Conservation (phyloP, 2,888 invertebrate species). For the Listrodromus nycthemerus region DNA sequence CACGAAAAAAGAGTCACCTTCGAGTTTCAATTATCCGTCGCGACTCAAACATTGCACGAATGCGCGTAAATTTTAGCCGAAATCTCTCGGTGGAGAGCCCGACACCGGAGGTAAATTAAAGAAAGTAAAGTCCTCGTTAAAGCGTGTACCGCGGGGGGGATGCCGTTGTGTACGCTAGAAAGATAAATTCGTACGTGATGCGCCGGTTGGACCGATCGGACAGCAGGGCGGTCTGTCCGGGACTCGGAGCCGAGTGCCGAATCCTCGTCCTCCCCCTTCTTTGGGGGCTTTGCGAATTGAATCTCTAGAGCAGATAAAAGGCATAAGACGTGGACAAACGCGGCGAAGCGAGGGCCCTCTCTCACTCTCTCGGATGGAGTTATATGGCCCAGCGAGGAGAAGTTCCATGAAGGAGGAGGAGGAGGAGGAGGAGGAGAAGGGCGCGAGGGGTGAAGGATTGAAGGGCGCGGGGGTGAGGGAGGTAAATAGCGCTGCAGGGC, state of each 20-base stretch:
- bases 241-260: conserved; percentile 35
- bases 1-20: not conserved
- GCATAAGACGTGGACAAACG: conserved; percentile 65
- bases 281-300: conserved; percentile 45
- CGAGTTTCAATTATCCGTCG: not conserved
- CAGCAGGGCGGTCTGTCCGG: conserved; percentile 44
- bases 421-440: conserved; percentile 29
- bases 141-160: not conserved
- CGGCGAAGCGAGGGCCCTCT: conserved; percentile 56
- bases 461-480: conserved; percentile 56
- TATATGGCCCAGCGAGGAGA: conserved; percentile 49
- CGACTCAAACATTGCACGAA: not conserved
- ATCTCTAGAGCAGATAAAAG: conserved; percentile 65
- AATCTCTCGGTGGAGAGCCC: not conserved
- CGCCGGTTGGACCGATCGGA: conserved; percentile 54
- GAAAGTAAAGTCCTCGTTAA: not conserved
- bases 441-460: conserved; percentile 18
- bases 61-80: not conserved
- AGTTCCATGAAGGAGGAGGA: no score
- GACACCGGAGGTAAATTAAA: not conserved
- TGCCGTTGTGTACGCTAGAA: conserved; percentile 52
- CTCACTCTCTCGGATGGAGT: conserved; percentile 52
- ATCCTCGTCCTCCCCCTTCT: not conserved
- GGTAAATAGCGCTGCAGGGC: conserved; percentile 64
- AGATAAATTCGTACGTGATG: conserved; percentile 66